Base-by-base conservation (phyloP, 2,888 invertebrate genomes). In the Trissoscelio sp. region DNA sequence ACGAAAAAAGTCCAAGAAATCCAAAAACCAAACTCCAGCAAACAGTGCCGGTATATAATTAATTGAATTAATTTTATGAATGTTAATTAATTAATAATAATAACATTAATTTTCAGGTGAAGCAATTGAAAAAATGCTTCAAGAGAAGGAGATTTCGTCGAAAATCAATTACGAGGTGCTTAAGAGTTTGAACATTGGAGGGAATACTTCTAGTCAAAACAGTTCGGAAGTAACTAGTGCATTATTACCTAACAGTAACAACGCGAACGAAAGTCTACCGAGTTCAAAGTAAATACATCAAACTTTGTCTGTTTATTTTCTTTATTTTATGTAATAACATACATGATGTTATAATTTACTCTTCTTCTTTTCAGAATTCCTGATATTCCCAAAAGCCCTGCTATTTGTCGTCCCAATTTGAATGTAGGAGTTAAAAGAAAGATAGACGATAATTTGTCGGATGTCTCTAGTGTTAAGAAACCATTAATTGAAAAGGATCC, bases 81-180 rank as follows among this genome's bases (percentile, higher is more conserved):
- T 9, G 5, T 34, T 5, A 34, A 5, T 7, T 34, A 9, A 34
- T 5, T 34, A n/a, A n/a, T n/a, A n/a, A n/a, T n/a, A n/a, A 24
- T 24, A 39, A 39, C 3, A 46, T 48, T 48, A n/a, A 20, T 51
- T 37, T 64, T 11, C 18, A 69, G 97, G 96, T 2, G 98, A 99
- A 92, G 99, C 99, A 0, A 97, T 99, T 51, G 97, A 97, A 90
- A 98, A 98, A 92, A 98, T 99, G 95, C 92, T 99, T 16, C 97
- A 96, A 85, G 99, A 99, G 90, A 98, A 98, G 92, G 97, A 97
- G 89, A 96, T 99, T 83, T 99, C 99, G 2, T 95, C 95, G 3
- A 99, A 99, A 93, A 98, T 99, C 69, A 99, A 99, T 92, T 99
- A 99, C 89, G 99, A 99, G 86, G 98, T 99, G 39, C 92, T 99